These are phyloP conservation scores for Melopsittacus undulatus DNA, from an alignment of 2,797 vertebrate genomes.

Conservation along the genomic window DNA sequence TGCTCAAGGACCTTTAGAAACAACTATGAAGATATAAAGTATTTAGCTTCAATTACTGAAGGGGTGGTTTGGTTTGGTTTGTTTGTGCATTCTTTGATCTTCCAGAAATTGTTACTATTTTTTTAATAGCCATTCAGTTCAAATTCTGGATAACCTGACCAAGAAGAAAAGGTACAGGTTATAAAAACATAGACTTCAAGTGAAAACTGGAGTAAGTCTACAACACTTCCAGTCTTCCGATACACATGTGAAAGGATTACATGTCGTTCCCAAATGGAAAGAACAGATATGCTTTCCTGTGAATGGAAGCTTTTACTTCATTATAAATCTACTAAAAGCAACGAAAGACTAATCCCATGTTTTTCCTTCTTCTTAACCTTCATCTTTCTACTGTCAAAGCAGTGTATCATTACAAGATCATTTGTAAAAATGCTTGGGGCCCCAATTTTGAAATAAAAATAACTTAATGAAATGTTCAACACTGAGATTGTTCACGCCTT, in stretches of 20 bases:
- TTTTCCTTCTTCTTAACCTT: background rate
- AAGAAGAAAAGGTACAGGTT: background rate
- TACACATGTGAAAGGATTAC: background rate
- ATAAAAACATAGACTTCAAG: background rate
- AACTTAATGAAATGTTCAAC: background rate
- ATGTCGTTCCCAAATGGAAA: background rate
- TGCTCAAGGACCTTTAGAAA: background rate
- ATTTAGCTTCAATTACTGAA: background rate
- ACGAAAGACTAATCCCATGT: background rate
- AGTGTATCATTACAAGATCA: background rate
- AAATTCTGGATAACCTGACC: background rate
- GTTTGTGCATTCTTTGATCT: background rate
- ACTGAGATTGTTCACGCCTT: background rate
- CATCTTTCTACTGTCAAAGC: background rate
- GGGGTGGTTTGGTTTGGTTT: fast-evolving
- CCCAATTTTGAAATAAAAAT: background rate
- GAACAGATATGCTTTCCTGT: background rate
- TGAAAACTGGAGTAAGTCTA: background rate
- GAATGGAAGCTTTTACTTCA: background rate
- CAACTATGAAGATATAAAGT: background rate
- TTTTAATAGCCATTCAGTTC: background rate
- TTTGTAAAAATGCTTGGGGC: background rate
- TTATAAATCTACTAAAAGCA: background rate
- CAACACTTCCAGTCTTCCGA: background rate
- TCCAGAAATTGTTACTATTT: background rate